Evolutionary conservation across 2,113 vertebrate genomes (phyloP).

Genomic region (Ovis canadensis): DNA sequence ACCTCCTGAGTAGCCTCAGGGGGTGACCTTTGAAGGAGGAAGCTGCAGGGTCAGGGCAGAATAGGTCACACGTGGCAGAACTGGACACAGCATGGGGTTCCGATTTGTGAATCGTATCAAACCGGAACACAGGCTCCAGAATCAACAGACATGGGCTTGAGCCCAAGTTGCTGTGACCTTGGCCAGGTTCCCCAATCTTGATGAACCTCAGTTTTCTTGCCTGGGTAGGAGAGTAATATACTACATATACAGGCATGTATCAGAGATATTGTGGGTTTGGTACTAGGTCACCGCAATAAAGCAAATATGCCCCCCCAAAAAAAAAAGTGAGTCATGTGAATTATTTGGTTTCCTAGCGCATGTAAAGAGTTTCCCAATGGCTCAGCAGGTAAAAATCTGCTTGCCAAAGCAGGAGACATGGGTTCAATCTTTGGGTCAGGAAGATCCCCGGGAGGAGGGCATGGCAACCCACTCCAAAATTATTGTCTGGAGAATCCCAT

Average conservation of each 20-base stretch:
- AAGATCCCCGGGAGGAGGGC: not conserved
- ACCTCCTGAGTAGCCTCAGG: not conserved
- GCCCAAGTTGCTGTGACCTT: not conserved
- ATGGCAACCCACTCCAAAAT: not conserved
- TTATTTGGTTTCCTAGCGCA: not conserved
- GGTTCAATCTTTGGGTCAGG: not conserved
- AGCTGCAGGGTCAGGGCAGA: not conserved
- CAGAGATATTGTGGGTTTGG: not conserved
- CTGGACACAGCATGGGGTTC: not conserved
- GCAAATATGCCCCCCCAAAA: not conserved
- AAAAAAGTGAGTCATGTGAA: not conserved
- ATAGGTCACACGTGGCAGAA: not conserved
- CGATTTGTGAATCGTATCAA: not conserved
- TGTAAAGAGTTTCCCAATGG: not conserved
- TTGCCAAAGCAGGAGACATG: not conserved
- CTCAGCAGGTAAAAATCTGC: not conserved
- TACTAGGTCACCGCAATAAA: not conserved
- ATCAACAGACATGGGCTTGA: not conserved
- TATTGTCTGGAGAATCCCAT: not conserved
- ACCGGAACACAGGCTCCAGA: not conserved
- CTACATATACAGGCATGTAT: not conserved
- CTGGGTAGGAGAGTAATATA: not conserved
- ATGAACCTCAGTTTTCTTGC: not conserved
- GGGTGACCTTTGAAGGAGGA: not conserved
- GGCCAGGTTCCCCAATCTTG: not conserved